Conservation (phyloP, 2,113 vertebrate species). For the Rhagologus leucostigma region DNA sequence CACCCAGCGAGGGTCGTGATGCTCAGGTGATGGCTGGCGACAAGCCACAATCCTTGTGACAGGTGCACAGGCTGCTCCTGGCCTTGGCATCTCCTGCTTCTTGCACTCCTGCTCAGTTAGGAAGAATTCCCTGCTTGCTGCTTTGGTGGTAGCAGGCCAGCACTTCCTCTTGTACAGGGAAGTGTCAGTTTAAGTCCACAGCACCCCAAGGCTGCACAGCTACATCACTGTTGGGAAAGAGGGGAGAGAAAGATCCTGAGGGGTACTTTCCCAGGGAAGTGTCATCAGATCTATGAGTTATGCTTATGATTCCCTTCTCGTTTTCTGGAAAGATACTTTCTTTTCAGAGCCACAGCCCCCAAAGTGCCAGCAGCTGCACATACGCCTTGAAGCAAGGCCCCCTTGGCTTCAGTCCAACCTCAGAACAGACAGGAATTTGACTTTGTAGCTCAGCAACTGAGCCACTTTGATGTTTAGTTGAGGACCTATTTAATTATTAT, state of each 20-base stretch:
- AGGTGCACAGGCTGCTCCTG: neutral
- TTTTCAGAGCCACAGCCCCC: neutral
- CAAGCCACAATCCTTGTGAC: rapidly evolving
- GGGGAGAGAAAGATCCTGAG: neutral
- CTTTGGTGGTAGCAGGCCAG: neutral
- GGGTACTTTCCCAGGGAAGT: neutral
- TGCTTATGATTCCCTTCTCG: neutral
- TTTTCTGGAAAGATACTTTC: neutral
- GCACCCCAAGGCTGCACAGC: neutral
- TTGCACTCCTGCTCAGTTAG: neutral
- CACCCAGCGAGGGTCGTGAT: neutral
- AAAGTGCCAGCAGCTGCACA: neutral
- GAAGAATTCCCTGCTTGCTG: neutral
- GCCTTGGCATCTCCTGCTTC: neutral
- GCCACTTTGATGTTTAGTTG: neutral
- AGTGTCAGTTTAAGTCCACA: neutral
- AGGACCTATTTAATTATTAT: neutral
- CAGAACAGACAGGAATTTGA: neutral
- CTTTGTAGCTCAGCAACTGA: neutral
- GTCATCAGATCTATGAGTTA: neutral
- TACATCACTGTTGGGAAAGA: neutral
- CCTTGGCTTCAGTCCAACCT: neutral
- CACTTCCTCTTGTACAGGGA: rapidly evolving
- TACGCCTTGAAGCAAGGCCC: neutral
- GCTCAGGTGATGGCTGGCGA: neutral